Evolutionary conservation across 2,113 vertebrate species (phyloP), one percentile per base, ranked within the genome.

Genomic region (Donacobius atricapilla): DNA sequence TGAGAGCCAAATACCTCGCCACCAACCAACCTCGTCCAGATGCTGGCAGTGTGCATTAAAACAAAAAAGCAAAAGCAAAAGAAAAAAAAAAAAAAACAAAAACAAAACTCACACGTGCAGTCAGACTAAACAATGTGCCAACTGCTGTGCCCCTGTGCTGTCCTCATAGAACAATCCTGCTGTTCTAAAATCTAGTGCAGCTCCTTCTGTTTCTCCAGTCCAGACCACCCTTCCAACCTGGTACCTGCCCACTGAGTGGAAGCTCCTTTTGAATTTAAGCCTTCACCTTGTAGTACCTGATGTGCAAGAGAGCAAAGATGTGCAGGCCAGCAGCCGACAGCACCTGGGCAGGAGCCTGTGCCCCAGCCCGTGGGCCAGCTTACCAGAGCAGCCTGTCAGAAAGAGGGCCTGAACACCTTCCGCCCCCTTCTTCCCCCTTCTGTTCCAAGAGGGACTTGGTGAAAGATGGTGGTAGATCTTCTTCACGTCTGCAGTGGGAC

Each of bases 1-100:
- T 99, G 99, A 99, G 99, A 98, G 99, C 99, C 71, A 99, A 99
- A 98, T 99, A 99, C 98, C 98, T 99, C 97, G 99, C 99, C 97
- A 99, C 99, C 96, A 98, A 98, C 97, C 98, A 98, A 97, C 98
- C 98, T 94, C 98, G 98, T 97, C 99, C 99, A 20, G 99, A 99
- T 96, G 98, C 98, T 97, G 98, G 98, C 97, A 98, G 98, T 61
- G 98, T 98, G 71, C 98, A 98, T 95, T 99, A 98, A 97, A 97
- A 75, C 7, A 56, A 56, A 90, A 93, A 83, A 80, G 54, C 58
- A 73, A 94, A 92, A 90, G 61, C 80, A 89, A 90, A 94, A 81
- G 79, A 70, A 81, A 83, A 92, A 77, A 28, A 25, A 85, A 28
- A 12, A 47, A 31, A 71, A 83, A 35, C 30, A 40, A 66, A 86